Percentiles rank a stretch among this genome's conserved stretches.
phyloP scores from a whole-genome alignment of 2,888 invertebrate species.

The Clivina fossor region DNA sequence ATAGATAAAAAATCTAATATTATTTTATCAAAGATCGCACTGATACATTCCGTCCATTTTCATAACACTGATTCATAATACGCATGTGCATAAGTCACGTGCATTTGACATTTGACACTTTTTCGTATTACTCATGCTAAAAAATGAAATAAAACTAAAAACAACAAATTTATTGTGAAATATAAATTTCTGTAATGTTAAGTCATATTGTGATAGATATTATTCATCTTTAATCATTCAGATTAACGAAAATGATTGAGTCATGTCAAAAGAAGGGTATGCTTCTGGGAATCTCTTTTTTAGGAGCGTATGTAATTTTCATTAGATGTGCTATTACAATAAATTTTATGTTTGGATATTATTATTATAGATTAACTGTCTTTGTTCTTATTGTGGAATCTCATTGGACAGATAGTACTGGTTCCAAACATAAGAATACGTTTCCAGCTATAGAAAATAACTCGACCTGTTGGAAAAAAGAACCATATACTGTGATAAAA shows the following conservation, averaged over 20 bases:
- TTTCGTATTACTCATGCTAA: background rate
- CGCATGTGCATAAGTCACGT: conserved; percentile 25
- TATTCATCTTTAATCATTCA: background rate
- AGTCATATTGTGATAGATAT: no score
- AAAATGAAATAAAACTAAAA: no score
- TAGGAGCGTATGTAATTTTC: conserved; percentile 68
- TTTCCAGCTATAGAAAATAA: conserved; percentile 73
- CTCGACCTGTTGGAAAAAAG: conserved; percentile 74
- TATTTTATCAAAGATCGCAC: conserved; percentile 7
- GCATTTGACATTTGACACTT: conserved; percentile 16
- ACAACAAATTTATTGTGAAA: no score
- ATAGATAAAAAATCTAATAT: conserved; percentile 8
- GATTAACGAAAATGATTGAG: conserved; percentile 69
- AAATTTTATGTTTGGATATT: conserved; percentile 26
- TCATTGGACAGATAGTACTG: conserved; percentile 63
- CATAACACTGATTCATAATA: background rate
- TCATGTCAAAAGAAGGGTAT: conserved; percentile 82
- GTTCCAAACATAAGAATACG: conserved; percentile 57
- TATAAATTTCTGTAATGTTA: no score
- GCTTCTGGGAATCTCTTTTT: conserved; percentile 73
- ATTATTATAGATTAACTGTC: conserved; percentile 70
- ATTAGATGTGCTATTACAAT: conserved; percentile 35
- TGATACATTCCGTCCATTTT: conserved; percentile 10
- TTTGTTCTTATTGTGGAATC: conserved; percentile 82
- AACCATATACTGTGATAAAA: conserved; percentile 69